Base-by-base conservation (phyloP, 1,140 invertebrate genomes). In the Palaemon carinicauda region DNA sequence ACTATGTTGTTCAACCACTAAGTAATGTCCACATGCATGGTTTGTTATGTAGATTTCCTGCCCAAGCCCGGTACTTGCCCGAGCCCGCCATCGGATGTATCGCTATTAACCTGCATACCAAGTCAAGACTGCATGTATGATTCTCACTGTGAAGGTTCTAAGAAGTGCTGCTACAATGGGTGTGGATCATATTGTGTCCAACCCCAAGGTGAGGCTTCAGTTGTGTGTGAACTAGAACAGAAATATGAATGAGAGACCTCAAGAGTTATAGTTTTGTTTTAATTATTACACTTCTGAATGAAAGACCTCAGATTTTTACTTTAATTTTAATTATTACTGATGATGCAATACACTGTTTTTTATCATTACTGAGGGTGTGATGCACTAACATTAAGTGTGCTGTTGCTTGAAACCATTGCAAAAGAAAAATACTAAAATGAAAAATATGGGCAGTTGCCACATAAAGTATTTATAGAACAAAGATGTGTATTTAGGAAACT, bases 111-210 rank as follows among this genome's bases (percentile, higher is more conserved):
- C 52, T 89, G 88, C 56, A 77, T 77, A 21, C 86, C 88, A 24
- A 82, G 75, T 41, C 80, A 88, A 60, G 74, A 95, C 89, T 97
- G 96, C 90, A 94, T 93, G 60, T 94, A 93, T 0, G 96, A 97
- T 91, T 92, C 94, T 12, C 94, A 96, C 81, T 97, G 96, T 90
- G 93, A 94, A 1, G 93, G 93, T 0, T 92, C 92, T 0, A 92
- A 93, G 53, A 94, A 96, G 84, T 97, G 96, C 91, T 97, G 96
- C 90, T 96, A 95, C 1, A 96, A 96, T 69, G 96, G 96, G 56
- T 97, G 96, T 90, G 96, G 96, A 2, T 96, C 96, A 1, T 94
- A 95, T 87, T 97, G 96, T 90, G 93, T 95, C 0, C 91, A 94
- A 53, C 95, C 95, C 0, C 92, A 83, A 29, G 89, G 90, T 90